A percentile compares a stretch with the other conserved stretches of the same genome.
Conservation (phyloP, 2,888 invertebrate genomes). For the Axea sp. region DNA sequence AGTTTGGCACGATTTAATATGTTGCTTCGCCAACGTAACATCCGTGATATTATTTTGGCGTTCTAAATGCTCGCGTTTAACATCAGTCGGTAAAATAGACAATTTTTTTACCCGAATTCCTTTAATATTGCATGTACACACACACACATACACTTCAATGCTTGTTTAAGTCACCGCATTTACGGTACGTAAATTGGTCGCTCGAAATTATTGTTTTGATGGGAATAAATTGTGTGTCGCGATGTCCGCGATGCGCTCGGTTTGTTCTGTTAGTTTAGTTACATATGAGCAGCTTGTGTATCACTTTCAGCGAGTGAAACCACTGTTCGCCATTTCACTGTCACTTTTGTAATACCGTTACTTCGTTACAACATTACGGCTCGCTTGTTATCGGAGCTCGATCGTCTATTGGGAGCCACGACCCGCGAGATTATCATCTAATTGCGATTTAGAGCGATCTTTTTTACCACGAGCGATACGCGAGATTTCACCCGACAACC, state of each 20-base stretch:
- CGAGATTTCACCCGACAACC: slow-evolving; percentile 15
- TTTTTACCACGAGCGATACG: slow-evolving; percentile 10
- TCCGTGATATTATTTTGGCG: no score
- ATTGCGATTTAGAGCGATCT: slow-evolving; percentile 25
- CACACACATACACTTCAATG: no score
- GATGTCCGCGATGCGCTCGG: slow-evolving; percentile 62
- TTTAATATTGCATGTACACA: no score
- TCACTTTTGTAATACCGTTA: slow-evolving; percentile 77
- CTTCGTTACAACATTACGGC: slow-evolving; percentile 58
- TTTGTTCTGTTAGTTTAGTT: slow-evolving; percentile 52
- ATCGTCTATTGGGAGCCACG: slow-evolving; percentile 53
- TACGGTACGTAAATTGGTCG: no score
- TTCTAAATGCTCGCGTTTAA: no score
- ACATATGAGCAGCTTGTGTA: slow-evolving; percentile 66
- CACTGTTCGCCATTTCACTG: slow-evolving; percentile 73
- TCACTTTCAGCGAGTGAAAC: slow-evolving; percentile 74
- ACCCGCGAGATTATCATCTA: slow-evolving; percentile 46
- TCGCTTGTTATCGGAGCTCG: slow-evolving; percentile 51
- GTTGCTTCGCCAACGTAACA: no score
- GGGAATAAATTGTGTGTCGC: no score
- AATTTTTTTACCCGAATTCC: no score
- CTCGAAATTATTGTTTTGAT: no score
- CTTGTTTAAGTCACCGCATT: no score
- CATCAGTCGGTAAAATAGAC: slow-evolving; percentile 10
- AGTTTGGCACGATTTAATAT: neutral